Percentiles rank a stretch among this genome's conserved stretches.
Conservation (phyloP, 2,888 invertebrate genomes). For the Pristionchus entomophagus region DNA sequence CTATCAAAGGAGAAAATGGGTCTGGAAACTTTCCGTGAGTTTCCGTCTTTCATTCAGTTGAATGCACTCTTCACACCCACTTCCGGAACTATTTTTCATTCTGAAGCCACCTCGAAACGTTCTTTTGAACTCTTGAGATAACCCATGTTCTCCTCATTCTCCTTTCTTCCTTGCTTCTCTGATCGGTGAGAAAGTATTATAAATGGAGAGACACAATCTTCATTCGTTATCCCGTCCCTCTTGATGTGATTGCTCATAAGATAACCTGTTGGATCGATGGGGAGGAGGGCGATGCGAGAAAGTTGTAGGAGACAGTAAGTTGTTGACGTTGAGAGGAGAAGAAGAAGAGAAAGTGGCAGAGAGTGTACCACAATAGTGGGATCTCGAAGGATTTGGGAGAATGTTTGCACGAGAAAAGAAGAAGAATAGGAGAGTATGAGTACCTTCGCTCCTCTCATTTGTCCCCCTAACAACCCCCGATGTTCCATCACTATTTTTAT, state of each 20-base stretch:
- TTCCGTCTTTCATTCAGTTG: neutral
- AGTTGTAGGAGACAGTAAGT: conserved; percentile 28
- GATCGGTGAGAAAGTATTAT: neutral
- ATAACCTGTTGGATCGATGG: conserved; percentile 17
- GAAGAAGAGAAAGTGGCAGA: too few species aligned
- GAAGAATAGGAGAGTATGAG: conserved; percentile 1
- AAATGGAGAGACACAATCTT: neutral
- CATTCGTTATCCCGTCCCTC: neutral
- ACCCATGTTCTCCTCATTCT: neutral
- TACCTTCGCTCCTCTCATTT: conserved; percentile 1
- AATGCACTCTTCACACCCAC: neutral
- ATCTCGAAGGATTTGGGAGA: neutral
- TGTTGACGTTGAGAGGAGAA: conserved; percentile 30
- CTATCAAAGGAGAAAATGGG: neutral
- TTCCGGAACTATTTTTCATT: neutral
- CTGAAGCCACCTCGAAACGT: neutral
- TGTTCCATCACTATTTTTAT: neutral
- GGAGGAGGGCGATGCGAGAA: neutral
- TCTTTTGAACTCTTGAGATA: neutral
- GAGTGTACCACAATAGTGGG: conserved; percentile 18
- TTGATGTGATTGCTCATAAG: neutral
- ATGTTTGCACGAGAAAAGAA: conserved; percentile 26
- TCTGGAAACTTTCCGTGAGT: neutral
- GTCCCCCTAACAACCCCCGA: neutral
- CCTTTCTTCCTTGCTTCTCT: neutral